These are phyloP conservation scores for Hapalemur alaotrensis DNA, from an alignment of 2,797 vertebrate species.

Conservation along the genomic window DNA sequence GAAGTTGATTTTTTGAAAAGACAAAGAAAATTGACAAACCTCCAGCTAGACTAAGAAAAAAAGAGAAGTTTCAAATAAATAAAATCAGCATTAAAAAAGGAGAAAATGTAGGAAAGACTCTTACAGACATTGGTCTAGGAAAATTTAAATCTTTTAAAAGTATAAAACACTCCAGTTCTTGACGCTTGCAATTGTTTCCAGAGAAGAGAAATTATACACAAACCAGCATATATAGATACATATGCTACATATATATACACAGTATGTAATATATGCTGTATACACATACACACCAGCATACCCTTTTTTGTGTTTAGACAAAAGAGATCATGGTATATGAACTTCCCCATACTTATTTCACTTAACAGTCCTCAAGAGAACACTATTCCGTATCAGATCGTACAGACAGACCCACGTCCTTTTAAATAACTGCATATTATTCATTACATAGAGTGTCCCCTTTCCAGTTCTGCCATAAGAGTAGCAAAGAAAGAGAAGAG, in stretches of 20 bases:
- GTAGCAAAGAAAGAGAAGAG: not conserved
- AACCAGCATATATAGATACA: not conserved
- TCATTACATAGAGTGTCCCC: not conserved
- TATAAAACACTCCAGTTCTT: not conserved
- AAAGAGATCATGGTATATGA: not conserved
- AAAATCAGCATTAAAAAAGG: too few relatives aligned
- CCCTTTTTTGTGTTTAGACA: not conserved
- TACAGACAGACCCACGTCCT: not conserved
- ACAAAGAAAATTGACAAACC: not conserved
- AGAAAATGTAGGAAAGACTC: too few relatives aligned
- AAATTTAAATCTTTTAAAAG: not conserved
- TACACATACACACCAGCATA: not conserved
- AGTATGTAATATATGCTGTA: not conserved
- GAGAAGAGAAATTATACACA: not conserved
- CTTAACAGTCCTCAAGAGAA: not conserved
- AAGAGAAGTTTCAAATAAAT: not conserved
- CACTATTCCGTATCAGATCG: not conserved
- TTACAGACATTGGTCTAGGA: too few relatives aligned
- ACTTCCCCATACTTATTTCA: not conserved
- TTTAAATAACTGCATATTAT: not conserved
- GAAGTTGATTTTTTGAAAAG: not conserved
- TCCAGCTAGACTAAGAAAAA: not conserved
- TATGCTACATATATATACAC: not conserved
- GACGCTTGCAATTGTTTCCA: not conserved
- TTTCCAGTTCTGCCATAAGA: not conserved